These are phyloP conservation scores for Venusia cambrica DNA, from an alignment of 2,888 invertebrate species.

Conservation along the genomic window DNA sequence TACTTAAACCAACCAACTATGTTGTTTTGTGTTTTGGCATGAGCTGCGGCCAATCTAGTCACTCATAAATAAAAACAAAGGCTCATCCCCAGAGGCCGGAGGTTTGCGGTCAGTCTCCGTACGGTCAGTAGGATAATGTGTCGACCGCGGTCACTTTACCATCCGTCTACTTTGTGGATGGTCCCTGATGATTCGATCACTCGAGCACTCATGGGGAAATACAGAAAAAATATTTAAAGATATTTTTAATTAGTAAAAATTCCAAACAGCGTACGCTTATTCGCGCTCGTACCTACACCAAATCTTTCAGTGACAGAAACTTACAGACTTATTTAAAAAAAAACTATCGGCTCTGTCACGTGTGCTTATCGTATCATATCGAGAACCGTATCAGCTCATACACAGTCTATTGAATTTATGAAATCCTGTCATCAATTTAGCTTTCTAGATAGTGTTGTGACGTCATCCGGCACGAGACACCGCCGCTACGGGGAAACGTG, in stretches of 20 bases:
- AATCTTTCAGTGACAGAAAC: too few species aligned
- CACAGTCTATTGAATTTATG: too few species aligned
- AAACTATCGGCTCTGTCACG: too few species aligned
- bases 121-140: conserved; percentile 15
- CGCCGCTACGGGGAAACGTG: conserved; percentile 34
- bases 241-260: too few species aligned
- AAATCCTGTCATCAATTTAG: background rate
- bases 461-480: conserved; percentile 22
- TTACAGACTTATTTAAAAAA: too few species aligned
- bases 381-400: too few species aligned
- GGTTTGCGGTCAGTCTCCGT: conserved; percentile 9
- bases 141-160: conserved; percentile 16
- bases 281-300: too few species aligned
- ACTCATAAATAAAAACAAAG: conserved; percentile 10
- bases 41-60: too few species aligned
- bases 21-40: too few species aligned
- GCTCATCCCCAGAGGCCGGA: conserved; percentile 3
- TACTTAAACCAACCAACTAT: too few species aligned
- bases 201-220: background rate
- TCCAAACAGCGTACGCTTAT: too few species aligned
- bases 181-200: background rate
- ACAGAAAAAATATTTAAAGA: background rate
- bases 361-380: too few species aligned
- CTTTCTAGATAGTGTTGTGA: conserved; percentile 18
- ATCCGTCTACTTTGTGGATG: conserved; percentile 1